Percentiles rank a stretch among this genome's conserved stretches.
Conservation (phyloP, 1,140 invertebrate genomes). For the Tyrophagus putrescentiae region DNA sequence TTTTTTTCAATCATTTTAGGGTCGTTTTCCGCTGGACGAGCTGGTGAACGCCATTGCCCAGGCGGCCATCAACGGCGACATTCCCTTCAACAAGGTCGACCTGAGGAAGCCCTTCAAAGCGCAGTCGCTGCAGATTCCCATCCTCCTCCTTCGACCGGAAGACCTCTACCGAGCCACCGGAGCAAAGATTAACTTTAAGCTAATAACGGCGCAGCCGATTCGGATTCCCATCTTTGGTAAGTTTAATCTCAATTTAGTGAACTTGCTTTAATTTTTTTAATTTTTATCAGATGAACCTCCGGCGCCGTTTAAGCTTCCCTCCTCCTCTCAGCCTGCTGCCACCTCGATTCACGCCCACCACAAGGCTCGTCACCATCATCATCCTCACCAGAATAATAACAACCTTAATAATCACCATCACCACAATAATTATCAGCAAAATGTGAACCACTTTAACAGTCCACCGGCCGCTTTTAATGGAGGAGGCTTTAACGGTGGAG, state of each 20-base stretch:
- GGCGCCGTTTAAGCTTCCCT: not conserved
- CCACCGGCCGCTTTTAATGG: too few species aligned
- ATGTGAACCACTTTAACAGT: not conserved
- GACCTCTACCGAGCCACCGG: not conserved
- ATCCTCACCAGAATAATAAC: not conserved
- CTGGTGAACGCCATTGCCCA: conserved; percentile 15
- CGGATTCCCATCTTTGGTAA: conserved; percentile 2
- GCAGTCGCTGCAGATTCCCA: conserved; percentile 9
- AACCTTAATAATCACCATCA: conserved; percentile 1
- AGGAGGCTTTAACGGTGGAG: too few species aligned
- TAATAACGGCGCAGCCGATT: not conserved
- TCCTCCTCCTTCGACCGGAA: conserved; percentile 2
- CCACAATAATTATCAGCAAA: not conserved
- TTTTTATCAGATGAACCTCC: not conserved
- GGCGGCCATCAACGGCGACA: conserved; percentile 19
- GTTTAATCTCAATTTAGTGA: not conserved
- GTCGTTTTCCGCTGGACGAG: conserved; percentile 11
- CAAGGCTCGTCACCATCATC: not conserved
- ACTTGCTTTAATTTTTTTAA: not conserved
- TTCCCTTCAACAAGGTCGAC: conserved; percentile 17
- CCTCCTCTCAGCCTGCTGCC: not conserved
- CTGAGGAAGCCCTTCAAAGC: conserved; percentile 9
- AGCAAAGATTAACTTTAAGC: conserved; percentile 10
- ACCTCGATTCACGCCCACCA: not conserved
- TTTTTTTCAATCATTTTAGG: not conserved